These are phyloP conservation scores for Leucophora obtusa DNA, from an alignment of 2,888 invertebrate genomes.

Conservation along the genomic window DNA sequence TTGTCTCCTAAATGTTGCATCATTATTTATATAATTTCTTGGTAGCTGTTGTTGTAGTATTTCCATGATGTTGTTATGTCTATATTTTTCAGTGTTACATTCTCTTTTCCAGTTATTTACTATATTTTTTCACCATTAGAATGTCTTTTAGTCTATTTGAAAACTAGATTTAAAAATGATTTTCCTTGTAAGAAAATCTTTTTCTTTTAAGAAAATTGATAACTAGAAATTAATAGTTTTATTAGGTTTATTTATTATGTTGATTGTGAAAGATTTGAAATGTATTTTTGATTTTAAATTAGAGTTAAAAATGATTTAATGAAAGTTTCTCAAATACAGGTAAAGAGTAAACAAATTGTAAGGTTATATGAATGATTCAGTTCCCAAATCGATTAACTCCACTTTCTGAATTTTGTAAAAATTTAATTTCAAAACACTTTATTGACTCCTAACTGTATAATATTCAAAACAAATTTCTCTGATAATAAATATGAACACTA, in stretches of 20 bases:
- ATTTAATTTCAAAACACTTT: too few relatives aligned
- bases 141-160: background rate
- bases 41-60: constrained; percentile 5
- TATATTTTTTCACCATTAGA: background rate
- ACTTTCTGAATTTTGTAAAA: too few relatives aligned
- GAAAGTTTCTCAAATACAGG: too few relatives aligned
- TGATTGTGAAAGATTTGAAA: background rate
- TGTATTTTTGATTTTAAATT: background rate
- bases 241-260: background rate
- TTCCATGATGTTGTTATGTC: constrained; percentile 28
- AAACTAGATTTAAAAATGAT: background rate
- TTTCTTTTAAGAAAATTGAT: background rate
- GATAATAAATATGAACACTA: too few relatives aligned
- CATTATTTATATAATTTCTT: constrained; percentile 57
- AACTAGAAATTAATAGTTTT: constrained; percentile 1
- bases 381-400: too few relatives aligned
- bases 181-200: background rate
- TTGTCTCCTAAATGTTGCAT: constrained; percentile 53
- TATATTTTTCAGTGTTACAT: constrained; percentile 35
- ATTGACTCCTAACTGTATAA: too few relatives aligned
- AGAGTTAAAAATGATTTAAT: background rate
- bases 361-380: too few relatives aligned
- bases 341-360: too few relatives aligned
- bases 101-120: constrained; percentile 51
- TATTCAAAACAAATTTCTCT: too few relatives aligned